Percentiles rank a stretch among this genome's conserved stretches.
phyloP scores from a whole-genome alignment of 1,140 invertebrate genomes.

The Leptinotarsa defecta region DNA sequence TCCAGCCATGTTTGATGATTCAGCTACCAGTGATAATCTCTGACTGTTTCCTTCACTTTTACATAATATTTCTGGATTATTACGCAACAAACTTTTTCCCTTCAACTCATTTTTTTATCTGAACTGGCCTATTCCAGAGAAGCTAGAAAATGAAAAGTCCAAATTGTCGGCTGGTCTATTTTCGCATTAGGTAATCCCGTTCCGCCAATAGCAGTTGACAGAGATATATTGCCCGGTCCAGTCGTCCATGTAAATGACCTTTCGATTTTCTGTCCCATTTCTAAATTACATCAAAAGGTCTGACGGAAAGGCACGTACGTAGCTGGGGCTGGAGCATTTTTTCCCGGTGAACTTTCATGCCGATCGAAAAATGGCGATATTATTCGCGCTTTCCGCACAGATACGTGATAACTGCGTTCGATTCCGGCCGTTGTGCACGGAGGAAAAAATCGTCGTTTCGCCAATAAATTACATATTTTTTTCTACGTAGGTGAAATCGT shows the following conservation, averaged over 20 bases:
- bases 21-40: too few relatives aligned
- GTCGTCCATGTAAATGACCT: constrained; percentile 33
- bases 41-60: too few relatives aligned
- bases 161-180: constrained; percentile 6
- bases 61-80: too few relatives aligned
- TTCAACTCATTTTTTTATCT: too few relatives aligned
- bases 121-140: too few relatives aligned
- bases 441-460: too few relatives aligned
- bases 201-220: constrained; percentile 27
- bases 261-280: constrained; percentile 30
- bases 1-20: too few relatives aligned
- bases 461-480: too few relatives aligned
- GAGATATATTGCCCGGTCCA: constrained; percentile 28
- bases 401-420: too few relatives aligned
- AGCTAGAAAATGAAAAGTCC: background rate
- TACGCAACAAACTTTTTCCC: too few relatives aligned
- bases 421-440: too few relatives aligned
- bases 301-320: constrained; percentile 14
- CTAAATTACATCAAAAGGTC: constrained; percentile 32
- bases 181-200: constrained; percentile 24
- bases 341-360: constrained; percentile 9
- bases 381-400: background rate
- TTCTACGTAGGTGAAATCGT: too few relatives aligned
- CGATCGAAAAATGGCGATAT: constrained; percentile 1
- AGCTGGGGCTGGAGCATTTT: background rate